phyloP scores from a whole-genome alignment of 2,888 invertebrate species.

The Nomada ferruginata region DNA sequence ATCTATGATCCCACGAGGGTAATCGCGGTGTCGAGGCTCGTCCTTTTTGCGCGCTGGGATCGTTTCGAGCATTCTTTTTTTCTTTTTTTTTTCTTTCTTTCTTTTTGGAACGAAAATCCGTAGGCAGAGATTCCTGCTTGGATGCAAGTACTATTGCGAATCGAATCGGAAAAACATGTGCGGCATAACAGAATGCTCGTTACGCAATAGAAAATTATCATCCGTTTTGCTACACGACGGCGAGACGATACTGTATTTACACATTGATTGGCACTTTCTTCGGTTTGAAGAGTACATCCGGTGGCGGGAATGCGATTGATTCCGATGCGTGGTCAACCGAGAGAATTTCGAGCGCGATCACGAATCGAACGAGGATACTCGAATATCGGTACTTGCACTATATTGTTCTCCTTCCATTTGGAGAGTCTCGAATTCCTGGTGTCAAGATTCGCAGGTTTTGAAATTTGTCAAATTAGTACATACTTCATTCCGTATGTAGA shows the following conservation, averaged over 20 bases:
- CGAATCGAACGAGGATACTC: slow-evolving; percentile 24
- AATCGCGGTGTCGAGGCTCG: slow-evolving; percentile 7
- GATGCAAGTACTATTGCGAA: slow-evolving; percentile 33
- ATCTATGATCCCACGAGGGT: slow-evolving; percentile 10
- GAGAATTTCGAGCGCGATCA: slow-evolving; percentile 46
- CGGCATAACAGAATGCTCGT: slow-evolving; percentile 50
- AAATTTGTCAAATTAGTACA: too few relatives aligned
- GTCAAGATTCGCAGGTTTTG: too few relatives aligned
- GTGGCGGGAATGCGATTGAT: slow-evolving; percentile 35
- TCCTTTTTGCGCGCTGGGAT: not conserved
- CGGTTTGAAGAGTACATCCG: slow-evolving; percentile 33
- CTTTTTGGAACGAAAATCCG: not conserved
- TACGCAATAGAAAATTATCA: slow-evolving; percentile 39
- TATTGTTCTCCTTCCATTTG: not conserved
- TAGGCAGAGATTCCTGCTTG: not conserved
- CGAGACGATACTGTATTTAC: slow-evolving; percentile 58
- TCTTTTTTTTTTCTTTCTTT: too few relatives aligned
- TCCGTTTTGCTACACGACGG: slow-evolving; percentile 30
- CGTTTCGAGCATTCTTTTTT: slow-evolving; percentile 2
- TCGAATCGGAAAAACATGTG: slow-evolving; percentile 32
- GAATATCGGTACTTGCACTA: not conserved
- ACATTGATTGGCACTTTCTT: slow-evolving; percentile 70
- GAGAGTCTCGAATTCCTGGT: not conserved
- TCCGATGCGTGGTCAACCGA: slow-evolving; percentile 71
- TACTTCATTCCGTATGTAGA: too few relatives aligned